Percentiles rank a stretch among this genome's conserved stretches.
Conservation (phyloP, 37 sponge, comb jelly and placozoan genomes). For the Mnemiopsis leidyi region DNA sequence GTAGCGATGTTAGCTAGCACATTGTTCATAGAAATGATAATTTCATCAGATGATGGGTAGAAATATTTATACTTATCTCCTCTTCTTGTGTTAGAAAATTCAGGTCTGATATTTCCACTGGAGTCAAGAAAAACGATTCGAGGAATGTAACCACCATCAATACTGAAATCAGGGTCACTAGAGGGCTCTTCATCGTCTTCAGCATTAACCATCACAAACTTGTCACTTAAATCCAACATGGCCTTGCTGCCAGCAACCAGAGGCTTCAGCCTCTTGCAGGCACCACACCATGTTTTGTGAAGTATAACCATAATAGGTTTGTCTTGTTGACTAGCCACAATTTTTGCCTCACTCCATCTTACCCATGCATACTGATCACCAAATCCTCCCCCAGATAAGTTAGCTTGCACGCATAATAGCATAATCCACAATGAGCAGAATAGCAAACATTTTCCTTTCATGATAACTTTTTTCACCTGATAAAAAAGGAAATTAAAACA, state of each 20-base stretch:
- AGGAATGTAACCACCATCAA: slow-evolving; percentile 61
- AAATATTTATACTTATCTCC: slow-evolving; percentile 45
- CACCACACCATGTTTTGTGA: slow-evolving; percentile 61
- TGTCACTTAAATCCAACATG: background rate
- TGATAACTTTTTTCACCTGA: too few relatives aligned
- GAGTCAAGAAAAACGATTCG: slow-evolving; percentile 49
- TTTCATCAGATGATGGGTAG: background rate
- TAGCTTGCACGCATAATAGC: background rate
- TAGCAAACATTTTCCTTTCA: too few relatives aligned
- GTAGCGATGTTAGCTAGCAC: background rate
- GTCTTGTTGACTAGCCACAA: background rate
- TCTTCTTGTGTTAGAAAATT: slow-evolving; percentile 1
- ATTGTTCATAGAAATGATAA: background rate
- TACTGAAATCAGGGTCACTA: background rate
- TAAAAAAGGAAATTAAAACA: too few relatives aligned
- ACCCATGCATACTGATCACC: slow-evolving; percentile 33
- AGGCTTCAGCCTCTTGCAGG: slow-evolving; percentile 64
- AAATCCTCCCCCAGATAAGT: slow-evolving; percentile 50
- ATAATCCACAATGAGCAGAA: too few relatives aligned
- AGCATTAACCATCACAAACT: slow-evolving; percentile 58
- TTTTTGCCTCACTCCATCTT: background rate
- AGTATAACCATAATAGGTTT: slow-evolving; percentile 51
- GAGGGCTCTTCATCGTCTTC: slow-evolving; percentile 52
- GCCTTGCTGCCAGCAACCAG: slow-evolving; percentile 13
- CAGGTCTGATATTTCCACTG: slow-evolving; percentile 41